Percentiles rank a stretch among this genome's conserved stretches.
Evolutionary conservation across 2,888 invertebrate genomes (phyloP).

Genomic region (Antheraea yamamai): DNA sequence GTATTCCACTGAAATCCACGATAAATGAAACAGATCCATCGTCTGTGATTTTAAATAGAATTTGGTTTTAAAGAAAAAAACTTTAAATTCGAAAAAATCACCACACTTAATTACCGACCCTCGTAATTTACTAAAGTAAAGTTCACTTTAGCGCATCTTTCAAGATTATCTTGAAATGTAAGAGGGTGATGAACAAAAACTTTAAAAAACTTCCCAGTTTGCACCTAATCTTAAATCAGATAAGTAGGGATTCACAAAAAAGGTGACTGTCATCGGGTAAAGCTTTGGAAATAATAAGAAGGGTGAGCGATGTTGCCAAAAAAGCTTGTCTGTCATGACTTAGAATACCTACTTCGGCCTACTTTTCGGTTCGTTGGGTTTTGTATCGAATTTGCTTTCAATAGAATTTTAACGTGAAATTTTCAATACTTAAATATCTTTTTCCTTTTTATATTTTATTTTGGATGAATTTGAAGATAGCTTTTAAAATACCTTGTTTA

Average conservation of each 20-base stretch:
- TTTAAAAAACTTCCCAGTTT: constrained; percentile 55
- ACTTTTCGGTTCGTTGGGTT: neutral
- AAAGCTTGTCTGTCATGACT: constrained; percentile 18
- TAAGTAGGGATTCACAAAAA: constrained; percentile 59
- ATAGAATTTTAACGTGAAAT: neutral
- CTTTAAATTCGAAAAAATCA: constrained; percentile 35
- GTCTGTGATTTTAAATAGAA: neutral
- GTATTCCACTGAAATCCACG: neutral
- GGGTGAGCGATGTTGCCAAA: constrained; percentile 34
- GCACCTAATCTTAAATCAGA: constrained; percentile 70
- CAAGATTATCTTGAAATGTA: constrained; percentile 44
- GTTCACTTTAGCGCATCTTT: constrained; percentile 37
- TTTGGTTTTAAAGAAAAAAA: constrained; percentile 30
- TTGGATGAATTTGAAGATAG: neutral
- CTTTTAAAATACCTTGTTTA: neutral
- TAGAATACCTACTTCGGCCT: constrained; percentile 4
- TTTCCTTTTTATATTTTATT: neutral
- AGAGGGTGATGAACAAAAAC: constrained; percentile 46
- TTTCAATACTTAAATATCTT: neutral
- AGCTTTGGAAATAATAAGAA: constrained; percentile 36
- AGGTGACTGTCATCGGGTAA: constrained; percentile 34
- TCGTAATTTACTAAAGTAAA: constrained; percentile 38
- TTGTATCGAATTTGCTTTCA: constrained; percentile 10
- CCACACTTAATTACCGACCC: constrained; percentile 38
- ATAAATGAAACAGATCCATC: neutral